Evolutionary conservation across 2,888 invertebrate genomes (phyloP), one percentile per base, ranked within the genome.

Genomic region (Chrysodeixis includens): DNA sequence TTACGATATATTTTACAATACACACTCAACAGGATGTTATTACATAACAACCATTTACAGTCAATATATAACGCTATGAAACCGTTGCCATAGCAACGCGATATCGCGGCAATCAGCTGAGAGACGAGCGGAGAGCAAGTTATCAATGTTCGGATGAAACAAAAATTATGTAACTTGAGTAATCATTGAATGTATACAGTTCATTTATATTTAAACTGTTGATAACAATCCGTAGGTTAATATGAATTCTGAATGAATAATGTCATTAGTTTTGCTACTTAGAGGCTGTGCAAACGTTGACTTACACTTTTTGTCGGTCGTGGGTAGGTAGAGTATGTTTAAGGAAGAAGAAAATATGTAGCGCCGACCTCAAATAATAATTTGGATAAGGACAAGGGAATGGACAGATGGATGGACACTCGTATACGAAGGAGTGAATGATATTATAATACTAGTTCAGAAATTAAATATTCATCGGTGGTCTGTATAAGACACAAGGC

Each of bases 81-180:
- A 49, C 18, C 46, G 46, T 49, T 49, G 1, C 46, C 46, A 49
- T 49, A 20, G 20, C 46, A 49, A 49, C 46, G 46, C 46, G 46
- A 49, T 49, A 49, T 9, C 46, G 9, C 18, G 10, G 9, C 46
- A 49, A 10, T 49, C 20, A 49, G 46, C 20, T 49, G 46, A 49
- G 46, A 49, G 12, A 16, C 5, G 1, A 10, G 20, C 18, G 18
- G 20, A 49, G 20, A 18, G 46, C 18, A 14, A 35, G n/a, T 40
- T n/a, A 40, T 40, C 40, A 40, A 6, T n/a, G n/a, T n/a, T n/a
- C 40, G n/a, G 40, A 40, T 40, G n/a, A 40, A 40, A 40, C 35
- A 12, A 32, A 32, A 10, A n/a, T 40, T 40, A 40, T 40, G 40
- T n/a, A 40, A n/a, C 40, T 40, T 4, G 3, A n/a, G 40, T 40